Evolutionary conservation across 2,113 vertebrate species (phyloP).

Genomic region (Microtus richardsoni): DNA sequence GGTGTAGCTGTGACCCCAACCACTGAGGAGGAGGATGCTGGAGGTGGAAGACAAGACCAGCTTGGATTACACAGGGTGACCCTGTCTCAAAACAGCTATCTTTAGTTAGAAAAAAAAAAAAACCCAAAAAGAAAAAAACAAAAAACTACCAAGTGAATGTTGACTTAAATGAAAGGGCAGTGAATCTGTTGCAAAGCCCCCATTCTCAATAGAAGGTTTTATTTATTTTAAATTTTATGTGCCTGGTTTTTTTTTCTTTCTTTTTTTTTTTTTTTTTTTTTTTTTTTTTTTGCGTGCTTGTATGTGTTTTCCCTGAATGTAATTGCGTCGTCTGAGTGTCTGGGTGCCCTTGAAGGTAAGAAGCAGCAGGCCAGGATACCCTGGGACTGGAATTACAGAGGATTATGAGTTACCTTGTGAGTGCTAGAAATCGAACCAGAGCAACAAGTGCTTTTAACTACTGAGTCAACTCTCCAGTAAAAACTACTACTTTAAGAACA

Average conservation of each 20-base stretch:
- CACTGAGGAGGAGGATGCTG: too few relatives aligned
- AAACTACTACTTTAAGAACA: neutral
- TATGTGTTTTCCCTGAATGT: neutral
- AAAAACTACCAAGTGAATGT: neutral
- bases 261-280: too few relatives aligned
- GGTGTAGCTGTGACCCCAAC: neutral
- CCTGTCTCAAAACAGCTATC: neutral
- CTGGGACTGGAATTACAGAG: neutral
- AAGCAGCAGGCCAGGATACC: neutral
- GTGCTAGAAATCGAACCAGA: neutral
- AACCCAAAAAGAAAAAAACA: too few relatives aligned
- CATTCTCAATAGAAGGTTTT: neutral
- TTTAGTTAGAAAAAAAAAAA: neutral
- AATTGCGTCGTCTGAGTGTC: neutral
- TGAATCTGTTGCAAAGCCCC: neutral
- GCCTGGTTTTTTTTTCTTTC: too few relatives aligned
- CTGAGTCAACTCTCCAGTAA: neutral
- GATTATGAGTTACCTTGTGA: neutral
- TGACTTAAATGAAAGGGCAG: slow-evolving; percentile 6
- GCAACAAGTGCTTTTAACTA: neutral
- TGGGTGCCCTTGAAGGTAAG: neutral
- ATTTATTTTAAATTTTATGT: neutral
- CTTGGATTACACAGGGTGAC: neutral
- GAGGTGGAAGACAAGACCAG: neutral
- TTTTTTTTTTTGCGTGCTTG: neutral